phyloP scores from a whole-genome alignment of 1,140 invertebrate genomes.

The Hormaphis cornu region DNA sequence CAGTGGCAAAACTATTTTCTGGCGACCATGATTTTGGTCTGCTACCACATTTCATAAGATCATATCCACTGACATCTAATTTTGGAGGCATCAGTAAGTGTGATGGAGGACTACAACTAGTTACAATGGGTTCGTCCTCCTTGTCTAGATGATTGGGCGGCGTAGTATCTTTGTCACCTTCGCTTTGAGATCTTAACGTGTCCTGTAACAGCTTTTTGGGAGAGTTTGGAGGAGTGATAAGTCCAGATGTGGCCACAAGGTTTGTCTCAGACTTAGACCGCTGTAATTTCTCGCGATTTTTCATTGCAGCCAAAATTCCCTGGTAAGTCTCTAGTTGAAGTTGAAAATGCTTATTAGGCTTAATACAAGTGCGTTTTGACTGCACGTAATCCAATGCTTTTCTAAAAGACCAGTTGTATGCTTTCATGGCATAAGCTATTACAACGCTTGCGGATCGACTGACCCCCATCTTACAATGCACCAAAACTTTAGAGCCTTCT shows the following conservation, averaged over 20 bases:
- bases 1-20: conserved; percentile 53
- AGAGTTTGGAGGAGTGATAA: not conserved
- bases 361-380: conserved; percentile 80
- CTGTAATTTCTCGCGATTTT: conserved; percentile 83
- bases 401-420: conserved; percentile 85
- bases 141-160: not conserved
- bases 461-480: conserved; percentile 99
- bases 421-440: conserved; percentile 96
- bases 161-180: conserved; percentile 1
- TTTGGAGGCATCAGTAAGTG: not conserved
- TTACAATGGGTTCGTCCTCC: not conserved
- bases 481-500: conserved; percentile 82
- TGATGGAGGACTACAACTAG: not conserved
- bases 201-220: conserved; percentile 6
- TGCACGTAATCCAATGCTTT: conserved; percentile 84
- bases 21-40: conserved; percentile 76
- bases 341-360: conserved; percentile 90
- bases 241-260: conserved; percentile 53
- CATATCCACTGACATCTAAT: conserved; percentile 34
- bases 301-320: conserved; percentile 91
- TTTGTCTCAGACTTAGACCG: conserved; percentile 89
- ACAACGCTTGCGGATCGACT: conserved; percentile 95
- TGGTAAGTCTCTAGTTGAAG: conserved; percentile 86
- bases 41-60: conserved; percentile 40
- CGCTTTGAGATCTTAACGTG: not conserved